Evolutionary conservation across 2,888 invertebrate species (phyloP), one percentile per base, ranked within the genome.

Genomic region (Cartodere bifasciata): DNA sequence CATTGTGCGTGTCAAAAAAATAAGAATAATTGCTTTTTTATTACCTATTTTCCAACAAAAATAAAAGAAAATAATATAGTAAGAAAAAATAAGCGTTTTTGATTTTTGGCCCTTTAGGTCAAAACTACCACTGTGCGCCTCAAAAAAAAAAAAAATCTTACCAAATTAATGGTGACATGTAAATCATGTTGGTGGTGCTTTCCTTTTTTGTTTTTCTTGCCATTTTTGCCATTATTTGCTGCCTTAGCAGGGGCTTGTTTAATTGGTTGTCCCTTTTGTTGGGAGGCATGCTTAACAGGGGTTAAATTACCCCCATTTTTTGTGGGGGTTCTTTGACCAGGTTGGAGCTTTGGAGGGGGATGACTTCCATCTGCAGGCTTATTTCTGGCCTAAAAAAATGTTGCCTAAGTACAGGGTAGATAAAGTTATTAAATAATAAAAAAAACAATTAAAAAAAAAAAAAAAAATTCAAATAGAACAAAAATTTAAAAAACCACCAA

Each of bases 351-450:
- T 56, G 79, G 79, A 44, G 72, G 74, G 36, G 75, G 76, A 43
- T 79, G 79, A 21, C 77, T 75, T 7, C 82, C 83, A 50, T 84
- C 83, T 1, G 78, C 78, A 31, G 83, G 80, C 63, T 84, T 84
- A 64, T 80, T 82, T 52, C 84, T 74, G 43, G 83, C 83, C 83
- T 84, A 63, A 2, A 54, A 62, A 52, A 40, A 34, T n/a, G n/a
- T n/a, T n/a, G n/a, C n/a, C n/a, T n/a, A n/a, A 22, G 29, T 21
- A 31, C 6, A 25, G n/a, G n/a, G n/a, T n/a, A n/a, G n/a, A 13
- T 13, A 14, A 14, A n/a, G n/a, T n/a, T n/a, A n/a, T n/a, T n/a
- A n/a, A n/a, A n/a, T n/a, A n/a, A n/a, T n/a, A n/a, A n/a, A 32
- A 29, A 13, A 23, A 12, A 21, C 2, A 14, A 22, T 21, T 24